These are phyloP conservation scores for Sphenodon punctatus DNA, from an alignment of 2,797 vertebrate genomes.

Conservation along the genomic window DNA sequence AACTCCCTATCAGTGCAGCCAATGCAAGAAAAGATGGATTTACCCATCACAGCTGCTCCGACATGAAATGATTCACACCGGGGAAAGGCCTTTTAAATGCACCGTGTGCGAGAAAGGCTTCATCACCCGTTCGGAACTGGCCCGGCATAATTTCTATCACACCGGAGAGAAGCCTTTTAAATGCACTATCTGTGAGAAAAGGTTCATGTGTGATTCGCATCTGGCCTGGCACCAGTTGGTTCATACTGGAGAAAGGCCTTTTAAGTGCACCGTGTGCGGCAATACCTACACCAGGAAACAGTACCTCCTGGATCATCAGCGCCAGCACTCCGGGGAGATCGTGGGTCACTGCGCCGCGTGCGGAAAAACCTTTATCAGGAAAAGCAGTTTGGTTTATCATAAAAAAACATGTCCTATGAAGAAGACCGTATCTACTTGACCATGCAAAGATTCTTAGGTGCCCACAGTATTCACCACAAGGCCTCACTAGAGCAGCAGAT, in stretches of 20 bases:
- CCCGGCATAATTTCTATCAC: constrained; percentile 13
- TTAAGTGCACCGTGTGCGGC: constrained; percentile 17
- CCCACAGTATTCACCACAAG: too few relatives aligned
- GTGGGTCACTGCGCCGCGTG: not conserved
- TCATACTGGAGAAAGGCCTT: constrained; percentile 5
- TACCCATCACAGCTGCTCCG: too few relatives aligned
- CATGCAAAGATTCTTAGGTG: too few relatives aligned
- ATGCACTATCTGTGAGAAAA: constrained; percentile 30
- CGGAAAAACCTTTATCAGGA: too few relatives aligned
- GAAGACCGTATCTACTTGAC: too few relatives aligned
- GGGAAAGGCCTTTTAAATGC: constrained; percentile 64
- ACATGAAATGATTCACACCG: constrained; percentile 59
- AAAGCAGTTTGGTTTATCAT: too few relatives aligned
- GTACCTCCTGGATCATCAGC: constrained; percentile 9
- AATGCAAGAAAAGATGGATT: too few relatives aligned
- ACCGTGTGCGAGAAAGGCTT: constrained; percentile 58
- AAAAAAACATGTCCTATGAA: too few relatives aligned
- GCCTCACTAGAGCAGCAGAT: too few relatives aligned
- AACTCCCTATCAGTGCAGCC: too few relatives aligned
- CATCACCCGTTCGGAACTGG: not conserved
- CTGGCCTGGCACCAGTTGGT: constrained; percentile 10
- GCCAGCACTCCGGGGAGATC: constrained; percentile 1
- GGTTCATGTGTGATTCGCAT: constrained; percentile 12
- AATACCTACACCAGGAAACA: constrained; percentile 23
- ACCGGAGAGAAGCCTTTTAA: constrained; percentile 34